Evolutionary conservation across 1,140 invertebrate species (phyloP).

Genomic region (Eriosoma lanigerum): DNA sequence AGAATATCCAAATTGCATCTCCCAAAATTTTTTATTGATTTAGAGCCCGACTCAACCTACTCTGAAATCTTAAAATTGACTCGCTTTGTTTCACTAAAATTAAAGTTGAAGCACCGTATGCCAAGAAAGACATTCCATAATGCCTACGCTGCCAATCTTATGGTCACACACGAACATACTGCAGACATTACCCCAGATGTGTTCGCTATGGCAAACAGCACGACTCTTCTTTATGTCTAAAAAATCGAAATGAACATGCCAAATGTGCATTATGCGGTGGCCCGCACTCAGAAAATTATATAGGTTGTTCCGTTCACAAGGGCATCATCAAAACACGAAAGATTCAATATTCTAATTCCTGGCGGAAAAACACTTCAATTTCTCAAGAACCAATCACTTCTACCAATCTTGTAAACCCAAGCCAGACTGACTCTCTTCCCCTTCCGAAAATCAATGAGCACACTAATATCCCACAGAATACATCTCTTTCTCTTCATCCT

Average conservation of each 20-base stretch:
- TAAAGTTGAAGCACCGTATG: slow-evolving; percentile 56
- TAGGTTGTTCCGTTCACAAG: background rate
- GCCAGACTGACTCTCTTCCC: no score
- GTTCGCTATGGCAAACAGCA: slow-evolving; percentile 58
- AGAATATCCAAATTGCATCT: background rate
- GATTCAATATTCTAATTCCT: no score
- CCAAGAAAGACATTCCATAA: slow-evolving; percentile 56
- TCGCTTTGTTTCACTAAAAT: slow-evolving; percentile 53
- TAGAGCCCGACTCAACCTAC: background rate
- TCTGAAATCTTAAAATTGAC: slow-evolving; percentile 1
- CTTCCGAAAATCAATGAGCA: no score
- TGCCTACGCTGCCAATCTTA: slow-evolving; percentile 49
- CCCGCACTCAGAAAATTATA: background rate
- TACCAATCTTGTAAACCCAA: no score
- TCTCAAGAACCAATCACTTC: no score
- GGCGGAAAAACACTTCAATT: no score
- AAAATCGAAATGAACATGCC: slow-evolving; percentile 54
- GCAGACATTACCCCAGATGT: slow-evolving; percentile 55
- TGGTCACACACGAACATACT: slow-evolving; percentile 56
- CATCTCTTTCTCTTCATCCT: no score
- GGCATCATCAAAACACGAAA: no score
- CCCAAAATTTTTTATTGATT: slow-evolving; percentile 30
- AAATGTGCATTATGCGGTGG: slow-evolving; percentile 20
- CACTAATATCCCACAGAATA: no score
- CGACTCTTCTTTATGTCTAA: slow-evolving; percentile 57